Evolutionary conservation across 2,888 invertebrate species (phyloP), one percentile per base, ranked within the genome.

Genomic region (Stenodera caucasica): DNA sequence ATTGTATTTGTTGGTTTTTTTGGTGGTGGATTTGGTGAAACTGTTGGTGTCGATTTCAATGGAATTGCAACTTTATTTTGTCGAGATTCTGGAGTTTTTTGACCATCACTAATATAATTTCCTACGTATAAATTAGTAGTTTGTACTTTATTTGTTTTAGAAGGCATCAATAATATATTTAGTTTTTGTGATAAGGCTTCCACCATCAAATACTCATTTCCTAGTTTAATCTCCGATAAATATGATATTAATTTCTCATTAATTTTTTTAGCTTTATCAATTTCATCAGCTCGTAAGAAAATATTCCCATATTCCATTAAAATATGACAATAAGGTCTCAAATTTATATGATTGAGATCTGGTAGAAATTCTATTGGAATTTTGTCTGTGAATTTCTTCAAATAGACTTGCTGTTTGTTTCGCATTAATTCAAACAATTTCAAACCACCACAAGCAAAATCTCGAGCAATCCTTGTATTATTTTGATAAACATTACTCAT

Each of bases 221-320:
- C 32, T 9, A 53, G 49, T 9, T 15, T 29, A n/a, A 12, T 3
- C 1, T 49, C 4, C 15, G 50, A 40, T 37, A 60, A 8, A 18
- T 30, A 6, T 8, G 29, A 2, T 15, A 49, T 9, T 4, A 53
- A 15, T 21, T 35, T 49, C 5, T 56, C 37, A 49, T 53, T 60
- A 7, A 60, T 50, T 8, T 9, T 50, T 12, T 14, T 26, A 49
- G 53, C 53, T 33, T 53, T 49, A n/a, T 14, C 12, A 11, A 50
- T 6, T 18, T 33, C 53, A 6, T 45, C 40, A 6, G 18, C 9
- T 14, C 57, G 32, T n/a, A 60, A n/a, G 1, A 11, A 45, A 26
- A 53, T 45, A 54, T 61, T 54, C 0, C 26, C 51, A 15, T 54
- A 57, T 26, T 51, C 54, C 12, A 58, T 8, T n/a, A 61, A 51